Percentiles rank a stretch among this genome's conserved stretches.
Evolutionary conservation across 2,113 vertebrate species (phyloP).

Genomic region (Austrofundulus limnaeus): DNA sequence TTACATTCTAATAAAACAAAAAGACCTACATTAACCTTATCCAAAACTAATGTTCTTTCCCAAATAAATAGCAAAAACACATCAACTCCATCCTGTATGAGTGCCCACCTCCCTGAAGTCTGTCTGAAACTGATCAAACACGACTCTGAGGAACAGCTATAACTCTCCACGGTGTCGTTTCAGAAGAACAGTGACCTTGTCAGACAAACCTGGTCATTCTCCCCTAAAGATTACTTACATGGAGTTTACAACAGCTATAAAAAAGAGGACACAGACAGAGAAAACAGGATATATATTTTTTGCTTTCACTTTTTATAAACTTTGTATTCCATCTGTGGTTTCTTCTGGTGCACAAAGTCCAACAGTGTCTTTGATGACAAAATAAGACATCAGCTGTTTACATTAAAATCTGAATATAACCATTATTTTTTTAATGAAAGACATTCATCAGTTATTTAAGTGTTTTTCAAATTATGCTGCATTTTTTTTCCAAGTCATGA

Average conservation of each 20-base stretch:
- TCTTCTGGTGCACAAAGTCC: constrained; percentile 25
- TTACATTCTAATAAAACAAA: no score
- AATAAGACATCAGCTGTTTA: constrained; percentile 28
- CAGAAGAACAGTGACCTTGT: constrained; percentile 52
- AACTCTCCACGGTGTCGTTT: constrained; percentile 48
- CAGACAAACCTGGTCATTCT: constrained; percentile 46
- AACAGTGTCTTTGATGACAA: constrained; percentile 45
- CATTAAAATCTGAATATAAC: no score
- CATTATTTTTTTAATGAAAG: no score
- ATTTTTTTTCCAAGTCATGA: no score
- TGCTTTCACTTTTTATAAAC: constrained; percentile 15
- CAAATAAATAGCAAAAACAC: no score
- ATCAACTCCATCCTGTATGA: no score
- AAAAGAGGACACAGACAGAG: constrained; percentile 5
- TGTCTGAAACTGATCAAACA: no score
- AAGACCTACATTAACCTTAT: no score
- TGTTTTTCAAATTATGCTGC: no score
- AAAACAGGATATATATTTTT: constrained; percentile 17
- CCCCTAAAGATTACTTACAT: constrained; percentile 48
- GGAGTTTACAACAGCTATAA: constrained; percentile 23
- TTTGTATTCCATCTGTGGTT: constrained; percentile 41
- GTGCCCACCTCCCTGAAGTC: no score
- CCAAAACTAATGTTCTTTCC: no score
- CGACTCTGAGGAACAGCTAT: constrained; percentile 33
- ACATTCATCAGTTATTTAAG: no score